phyloP scores from a whole-genome alignment of 1,140 invertebrate genomes.

The Sycophaga agraensis region DNA sequence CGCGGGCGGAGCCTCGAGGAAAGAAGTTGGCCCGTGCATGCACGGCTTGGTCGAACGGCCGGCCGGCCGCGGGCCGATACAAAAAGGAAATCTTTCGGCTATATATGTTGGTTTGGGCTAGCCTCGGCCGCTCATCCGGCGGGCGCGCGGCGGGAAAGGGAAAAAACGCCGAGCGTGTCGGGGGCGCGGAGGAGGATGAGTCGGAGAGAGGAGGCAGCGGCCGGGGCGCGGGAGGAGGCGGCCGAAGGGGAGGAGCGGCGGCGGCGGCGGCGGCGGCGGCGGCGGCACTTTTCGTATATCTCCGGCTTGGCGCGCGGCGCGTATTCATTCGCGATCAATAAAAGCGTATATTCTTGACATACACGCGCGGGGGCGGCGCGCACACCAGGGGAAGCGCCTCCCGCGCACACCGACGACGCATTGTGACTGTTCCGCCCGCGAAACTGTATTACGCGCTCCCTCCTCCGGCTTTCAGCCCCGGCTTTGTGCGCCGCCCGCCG shows the following conservation, averaged over 20 bases:
- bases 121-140: too few relatives aligned
- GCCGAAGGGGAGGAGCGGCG: conserved; percentile 13
- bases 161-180: too few relatives aligned
- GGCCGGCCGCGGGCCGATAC: too few relatives aligned
- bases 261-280: neutral
- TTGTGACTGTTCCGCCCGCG: too few relatives aligned
- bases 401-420: too few relatives aligned
- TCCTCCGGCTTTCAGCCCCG: too few relatives aligned
- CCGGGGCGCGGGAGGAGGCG: neutral
- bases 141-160: neutral
- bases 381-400: too few relatives aligned
- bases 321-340: conserved; percentile 48
- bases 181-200: neutral
- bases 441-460: too few relatives aligned
- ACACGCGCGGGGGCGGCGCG: conserved; percentile 34
- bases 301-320: conserved; percentile 34
- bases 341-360: conserved; percentile 49
- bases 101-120: neutral
- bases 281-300: conserved; percentile 41
- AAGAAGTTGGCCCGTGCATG: too few relatives aligned
- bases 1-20: too few relatives aligned
- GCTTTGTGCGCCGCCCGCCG: too few relatives aligned
- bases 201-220: neutral
- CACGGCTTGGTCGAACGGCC: too few relatives aligned
- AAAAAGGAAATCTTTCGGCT: conserved; percentile 6